These are phyloP conservation scores for Lagenorhynchus albirostris DNA, from an alignment of 2,113 vertebrate species.

Conservation along the genomic window DNA sequence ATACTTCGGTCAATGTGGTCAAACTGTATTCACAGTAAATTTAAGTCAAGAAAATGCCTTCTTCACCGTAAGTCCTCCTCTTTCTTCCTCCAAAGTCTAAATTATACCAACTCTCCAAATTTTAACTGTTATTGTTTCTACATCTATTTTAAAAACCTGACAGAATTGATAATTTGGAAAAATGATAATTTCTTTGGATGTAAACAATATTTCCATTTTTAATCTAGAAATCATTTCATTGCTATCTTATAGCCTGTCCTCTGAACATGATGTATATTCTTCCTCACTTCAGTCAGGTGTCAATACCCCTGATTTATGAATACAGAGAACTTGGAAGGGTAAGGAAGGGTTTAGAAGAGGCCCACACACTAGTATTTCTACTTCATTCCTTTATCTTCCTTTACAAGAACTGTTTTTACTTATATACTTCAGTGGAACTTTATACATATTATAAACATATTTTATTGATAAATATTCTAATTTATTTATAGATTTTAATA, in stretches of 20 bases:
- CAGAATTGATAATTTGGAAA: background rate
- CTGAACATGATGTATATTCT: background rate
- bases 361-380: background rate
- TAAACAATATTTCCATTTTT: background rate
- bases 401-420: background rate
- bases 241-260: background rate
- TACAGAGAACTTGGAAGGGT: background rate
- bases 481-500: slow-evolving; percentile 16
- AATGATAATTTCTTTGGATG: background rate
- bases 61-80: background rate
- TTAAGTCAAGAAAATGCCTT: background rate
- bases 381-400: background rate
- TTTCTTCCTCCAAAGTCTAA: background rate
- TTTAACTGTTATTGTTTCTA: background rate
- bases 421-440: background rate
- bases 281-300: background rate
- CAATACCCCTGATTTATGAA: background rate
- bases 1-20: background rate
- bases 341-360: background rate
- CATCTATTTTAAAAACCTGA: background rate
- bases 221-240: background rate
- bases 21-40: background rate
- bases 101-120: background rate
- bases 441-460: background rate
- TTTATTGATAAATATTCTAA: background rate